A percentile compares a stretch with the other conserved stretches of the same genome.
Conservation (phyloP, 2,888 invertebrate genomes). For the Barypeithes pellucidus region DNA sequence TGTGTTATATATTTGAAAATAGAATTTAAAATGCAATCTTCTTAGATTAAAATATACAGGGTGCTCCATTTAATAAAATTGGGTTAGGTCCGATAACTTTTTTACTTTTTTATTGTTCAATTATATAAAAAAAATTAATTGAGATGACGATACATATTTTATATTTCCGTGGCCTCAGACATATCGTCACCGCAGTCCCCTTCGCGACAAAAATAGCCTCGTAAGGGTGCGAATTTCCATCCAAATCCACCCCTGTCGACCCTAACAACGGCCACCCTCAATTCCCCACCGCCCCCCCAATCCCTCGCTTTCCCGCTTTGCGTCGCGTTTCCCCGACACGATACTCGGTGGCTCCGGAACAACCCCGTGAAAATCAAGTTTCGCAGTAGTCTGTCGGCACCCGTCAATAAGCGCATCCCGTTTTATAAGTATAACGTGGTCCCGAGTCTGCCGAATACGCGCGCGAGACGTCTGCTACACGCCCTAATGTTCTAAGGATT, state of each 20-base stretch:
- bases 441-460: conserved; percentile 3
- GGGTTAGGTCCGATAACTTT: too few relatives aligned
- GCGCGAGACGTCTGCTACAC: conserved; percentile 19
- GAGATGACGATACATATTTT: too few relatives aligned
- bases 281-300: conserved; percentile 17
- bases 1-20: too few relatives aligned
- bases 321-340: conserved; percentile 24
- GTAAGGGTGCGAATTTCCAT: not conserved
- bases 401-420: conserved; percentile 44
- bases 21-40: too few relatives aligned
- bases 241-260: conserved; percentile 7
- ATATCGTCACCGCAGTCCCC: too few relatives aligned
- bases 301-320: conserved; percentile 14
- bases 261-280: conserved; percentile 19
- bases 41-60: too few relatives aligned
- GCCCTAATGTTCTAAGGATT: conserved; percentile 28
- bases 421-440: conserved; percentile 12
- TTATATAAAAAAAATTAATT: too few relatives aligned
- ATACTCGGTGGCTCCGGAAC: conserved; percentile 26
- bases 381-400: conserved; percentile 32
- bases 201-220: not conserved
- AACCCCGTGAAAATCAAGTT: conserved; percentile 35
- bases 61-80: too few relatives aligned
- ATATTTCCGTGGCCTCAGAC: too few relatives aligned
- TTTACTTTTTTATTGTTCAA: too few relatives aligned